A percentile compares a stretch with the other conserved stretches of the same genome.
Evolutionary conservation across 1,140 invertebrate genomes (phyloP).

Genomic region (Leptonema lineaticorne): DNA sequence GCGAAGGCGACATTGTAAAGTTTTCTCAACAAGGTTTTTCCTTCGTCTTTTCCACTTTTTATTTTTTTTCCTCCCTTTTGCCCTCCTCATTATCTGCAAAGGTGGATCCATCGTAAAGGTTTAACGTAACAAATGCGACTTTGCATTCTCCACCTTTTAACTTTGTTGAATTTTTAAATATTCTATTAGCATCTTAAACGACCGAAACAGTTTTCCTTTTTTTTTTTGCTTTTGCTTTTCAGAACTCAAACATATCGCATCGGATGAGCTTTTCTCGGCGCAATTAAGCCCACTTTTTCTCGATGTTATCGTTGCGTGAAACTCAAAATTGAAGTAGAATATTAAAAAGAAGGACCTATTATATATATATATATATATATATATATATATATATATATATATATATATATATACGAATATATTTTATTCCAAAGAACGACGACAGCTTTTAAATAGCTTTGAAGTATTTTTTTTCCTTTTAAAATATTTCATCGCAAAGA

Average conservation of each 20-base stretch:
- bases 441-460: slow-evolving; percentile 3
- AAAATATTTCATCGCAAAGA: background rate
- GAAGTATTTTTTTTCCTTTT: background rate
- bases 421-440: no score
- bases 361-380: no score
- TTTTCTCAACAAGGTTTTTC: no score
- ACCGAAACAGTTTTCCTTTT: no score
- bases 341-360: slow-evolving; percentile 1
- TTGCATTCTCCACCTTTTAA: background rate
- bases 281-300: background rate
- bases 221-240: no score
- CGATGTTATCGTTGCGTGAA: background rate
- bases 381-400: no score
- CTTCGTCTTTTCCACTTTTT: no score
- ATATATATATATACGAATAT: no score
- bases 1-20: no score
- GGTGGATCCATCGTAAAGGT: no score
- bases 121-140: slow-evolving; percentile 2
- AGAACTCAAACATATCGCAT: background rate
- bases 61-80: no score
- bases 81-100: no score
- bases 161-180: slow-evolving; percentile 1
- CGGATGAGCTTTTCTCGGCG: background rate
- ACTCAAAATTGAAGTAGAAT: slow-evolving; percentile 4
- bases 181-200: slow-evolving; percentile 7